These are phyloP conservation scores for Agrilus planipennis DNA, from an alignment of 1,140 invertebrate species.

Conservation along the genomic window DNA sequence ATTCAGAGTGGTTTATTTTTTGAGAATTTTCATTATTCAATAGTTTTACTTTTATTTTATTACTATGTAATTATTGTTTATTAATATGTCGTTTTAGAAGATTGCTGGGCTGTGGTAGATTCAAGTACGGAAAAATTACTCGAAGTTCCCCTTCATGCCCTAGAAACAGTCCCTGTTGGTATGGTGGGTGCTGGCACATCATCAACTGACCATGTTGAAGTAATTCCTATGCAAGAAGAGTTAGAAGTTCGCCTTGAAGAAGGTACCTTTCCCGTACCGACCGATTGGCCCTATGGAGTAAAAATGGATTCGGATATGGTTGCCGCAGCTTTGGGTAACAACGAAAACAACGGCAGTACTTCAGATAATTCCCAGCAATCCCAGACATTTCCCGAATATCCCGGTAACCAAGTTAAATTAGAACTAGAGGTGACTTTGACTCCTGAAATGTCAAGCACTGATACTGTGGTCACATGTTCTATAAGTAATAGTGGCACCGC, in stretches of 20 bases:
- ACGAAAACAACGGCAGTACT: slow-evolving; percentile 12
- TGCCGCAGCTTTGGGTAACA: slow-evolving; percentile 22
- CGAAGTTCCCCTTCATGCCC: slow-evolving; percentile 29
- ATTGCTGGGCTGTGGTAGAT: slow-evolving; percentile 37
- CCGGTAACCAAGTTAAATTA: slow-evolving; percentile 34
- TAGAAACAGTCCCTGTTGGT: slow-evolving; percentile 25
- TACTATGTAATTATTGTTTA: too few relatives aligned
- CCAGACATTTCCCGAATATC: slow-evolving; percentile 1
- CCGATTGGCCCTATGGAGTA: slow-evolving; percentile 31
- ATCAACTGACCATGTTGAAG: slow-evolving; percentile 31
- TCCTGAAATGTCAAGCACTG: slow-evolving; percentile 35
- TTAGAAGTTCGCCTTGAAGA: slow-evolving; percentile 38
- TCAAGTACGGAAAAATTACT: slow-evolving; percentile 36
- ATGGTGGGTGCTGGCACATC: slow-evolving; percentile 25
- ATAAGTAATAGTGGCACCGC: slow-evolving; percentile 21
- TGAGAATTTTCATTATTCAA: too few relatives aligned
- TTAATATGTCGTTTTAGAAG: too few relatives aligned
- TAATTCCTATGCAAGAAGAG: slow-evolving; percentile 42
- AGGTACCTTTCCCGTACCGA: slow-evolving; percentile 32
- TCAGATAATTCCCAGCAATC: slow-evolving; percentile 1
- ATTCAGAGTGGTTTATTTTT: too few relatives aligned
- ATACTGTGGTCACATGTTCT: slow-evolving; percentile 34
- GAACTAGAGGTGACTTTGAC: slow-evolving; percentile 42
- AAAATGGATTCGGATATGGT: slow-evolving; percentile 33
- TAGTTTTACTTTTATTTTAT: too few relatives aligned